Base-by-base conservation (phyloP, 1,140 invertebrate genomes). In the Bombus huntii region DNA sequence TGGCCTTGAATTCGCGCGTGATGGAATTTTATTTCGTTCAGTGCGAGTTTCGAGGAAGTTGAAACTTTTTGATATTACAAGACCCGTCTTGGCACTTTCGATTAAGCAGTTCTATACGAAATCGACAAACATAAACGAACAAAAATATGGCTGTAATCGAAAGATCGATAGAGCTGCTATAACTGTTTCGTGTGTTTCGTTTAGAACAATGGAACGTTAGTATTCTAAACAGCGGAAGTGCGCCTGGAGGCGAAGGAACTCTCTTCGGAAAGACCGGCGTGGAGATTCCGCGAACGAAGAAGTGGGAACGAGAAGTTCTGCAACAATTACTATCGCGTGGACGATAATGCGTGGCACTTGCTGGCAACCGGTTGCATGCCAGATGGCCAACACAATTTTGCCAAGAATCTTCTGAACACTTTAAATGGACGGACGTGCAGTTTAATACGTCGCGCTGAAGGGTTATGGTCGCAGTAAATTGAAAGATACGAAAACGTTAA, bases 321-420 rank as follows among this genome's bases (percentile, higher is more conserved):
- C 57, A 79, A 87, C 86, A 84, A 87, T 87, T 85, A 79, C 82
- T 74, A 85, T 85, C 68, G 34, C 75, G 34, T 37, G 39, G 75
- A 78, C 81, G 70, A 68, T 87, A 84, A 68, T 79, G 74, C 75
- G 57, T 72, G 53, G 85, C 87, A 85, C 83, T 85, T 81, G 77
- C 70, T 28, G 57, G 44, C 59, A 71, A 85, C 83, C 71, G 70
- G 88, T 91, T 84, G 86, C 75, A 87, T 79, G 86, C 86, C 86
- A 87, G 86, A 87, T 87, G 86, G 74, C 42, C 68, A 37, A 39
- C 57, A 88, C 88, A 86, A 89, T 91, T 92, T 92, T 39, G 87
- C 80, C 85, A 86, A 87, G 77, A 77, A 84, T 87, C 75, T 42
- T 47, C 37, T 28, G 34, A 73, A 68, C 82, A 47, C 42, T 47